phyloP scores from a whole-genome alignment of 2,888 invertebrate species.

The Chorisops tibialis region DNA sequence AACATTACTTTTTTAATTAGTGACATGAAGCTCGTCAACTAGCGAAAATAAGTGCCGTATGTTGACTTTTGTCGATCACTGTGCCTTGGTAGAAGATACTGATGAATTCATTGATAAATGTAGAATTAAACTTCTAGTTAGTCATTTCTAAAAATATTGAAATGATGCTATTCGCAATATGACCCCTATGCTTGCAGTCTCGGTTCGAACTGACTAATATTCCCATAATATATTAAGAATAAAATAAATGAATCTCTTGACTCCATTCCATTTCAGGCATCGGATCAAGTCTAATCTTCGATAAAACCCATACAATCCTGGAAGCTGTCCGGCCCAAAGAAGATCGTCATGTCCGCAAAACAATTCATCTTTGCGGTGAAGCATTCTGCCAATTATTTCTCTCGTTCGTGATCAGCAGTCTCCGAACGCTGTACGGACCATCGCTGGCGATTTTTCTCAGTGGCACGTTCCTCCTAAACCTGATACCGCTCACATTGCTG shows the following conservation, averaged over 20 bases:
- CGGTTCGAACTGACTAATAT: too few relatives aligned
- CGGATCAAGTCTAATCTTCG: constrained; percentile 46
- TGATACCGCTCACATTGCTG: constrained; percentile 48
- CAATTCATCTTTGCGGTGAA: constrained; percentile 49
- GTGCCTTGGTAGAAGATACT: too few relatives aligned
- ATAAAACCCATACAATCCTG: constrained; percentile 48
- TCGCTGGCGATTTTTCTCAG: constrained; percentile 49
- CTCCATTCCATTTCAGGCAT: constrained; percentile 40
- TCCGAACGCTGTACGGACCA: constrained; percentile 49
- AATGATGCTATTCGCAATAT: too few relatives aligned
- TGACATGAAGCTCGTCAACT: too few relatives aligned
- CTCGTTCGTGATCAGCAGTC: constrained; percentile 50
- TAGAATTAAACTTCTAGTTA: too few relatives aligned
- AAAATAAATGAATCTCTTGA: background rate
- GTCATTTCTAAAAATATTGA: too few relatives aligned
- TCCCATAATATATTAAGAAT: too few relatives aligned
- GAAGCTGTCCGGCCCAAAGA: constrained; percentile 51
- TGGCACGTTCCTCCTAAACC: constrained; percentile 48
- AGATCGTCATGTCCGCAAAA: constrained; percentile 49
- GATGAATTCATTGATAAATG: too few relatives aligned
- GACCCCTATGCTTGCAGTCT: too few relatives aligned
- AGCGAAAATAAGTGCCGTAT: too few relatives aligned
- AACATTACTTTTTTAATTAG: too few relatives aligned
- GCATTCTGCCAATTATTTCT: constrained; percentile 51
- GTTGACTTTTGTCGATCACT: too few relatives aligned